Evolutionary conservation across 2,113 vertebrate genomes (phyloP).

Genomic region (Lampris incognitus): DNA sequence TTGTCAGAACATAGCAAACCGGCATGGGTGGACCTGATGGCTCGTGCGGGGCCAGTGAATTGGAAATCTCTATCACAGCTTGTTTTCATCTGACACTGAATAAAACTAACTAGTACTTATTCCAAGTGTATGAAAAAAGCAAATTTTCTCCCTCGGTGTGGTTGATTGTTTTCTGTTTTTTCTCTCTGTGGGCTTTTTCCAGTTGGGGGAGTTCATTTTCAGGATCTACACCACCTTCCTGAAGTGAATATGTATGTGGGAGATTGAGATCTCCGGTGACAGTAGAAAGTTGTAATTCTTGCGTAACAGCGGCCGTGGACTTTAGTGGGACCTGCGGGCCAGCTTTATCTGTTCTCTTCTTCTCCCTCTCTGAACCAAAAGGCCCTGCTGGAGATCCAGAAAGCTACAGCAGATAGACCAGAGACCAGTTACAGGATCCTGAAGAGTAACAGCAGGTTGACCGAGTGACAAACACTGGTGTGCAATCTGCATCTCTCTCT

Average conservation of each 20-base stretch:
- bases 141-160: no score
- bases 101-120: constrained; percentile 32
- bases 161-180: constrained; percentile 39
- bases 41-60: background rate
- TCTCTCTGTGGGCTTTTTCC: constrained; percentile 19
- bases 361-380: constrained; percentile 52
- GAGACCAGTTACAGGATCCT: constrained; percentile 77
- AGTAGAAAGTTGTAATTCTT: constrained; percentile 64
- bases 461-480: constrained; percentile 45
- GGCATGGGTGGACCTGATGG: no score
- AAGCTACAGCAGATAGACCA: constrained; percentile 69
- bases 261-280: constrained; percentile 27
- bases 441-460: constrained; percentile 71
- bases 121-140: no score
- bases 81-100: constrained; percentile 40
- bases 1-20: no score
- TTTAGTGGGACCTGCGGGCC: constrained; percentile 63
- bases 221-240: constrained; percentile 63
- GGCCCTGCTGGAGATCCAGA: constrained; percentile 61
- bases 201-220: constrained; percentile 24
- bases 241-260: constrained; percentile 51
- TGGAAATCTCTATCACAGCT: constrained; percentile 26
- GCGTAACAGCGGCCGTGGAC: constrained; percentile 26
- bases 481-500: constrained; percentile 49
- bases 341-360: constrained; percentile 66